Evolutionary conservation across 2,113 vertebrate species (phyloP), one percentile per base, ranked within the genome.

Genomic region (Gopherus evgoodei): DNA sequence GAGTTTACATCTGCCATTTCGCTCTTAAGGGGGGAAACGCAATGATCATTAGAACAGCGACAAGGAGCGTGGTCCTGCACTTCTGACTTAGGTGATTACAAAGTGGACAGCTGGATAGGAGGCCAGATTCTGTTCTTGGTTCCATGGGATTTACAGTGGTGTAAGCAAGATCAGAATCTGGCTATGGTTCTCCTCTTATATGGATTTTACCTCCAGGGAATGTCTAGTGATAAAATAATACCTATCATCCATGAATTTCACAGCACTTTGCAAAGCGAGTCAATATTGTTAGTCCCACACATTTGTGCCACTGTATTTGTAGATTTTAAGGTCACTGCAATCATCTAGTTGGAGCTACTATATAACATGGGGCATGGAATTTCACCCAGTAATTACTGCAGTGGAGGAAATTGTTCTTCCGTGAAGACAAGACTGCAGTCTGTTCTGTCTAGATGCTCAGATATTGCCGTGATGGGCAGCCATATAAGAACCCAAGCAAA

Each of bases 1-100:
- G 89, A 12, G 44, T 54, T 85, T 12, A 52, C 88, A 11, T 90
- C 91, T 13, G 90, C 91, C 94, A 95, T 95, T 9, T 75, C 42
- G 5, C 1, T 38, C 88, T 79, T 38, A 81, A 27, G 21, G 3
- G 1, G 10, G 16, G 24, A 82, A 86, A 90, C 38, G 75, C 0
- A n/a, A 35, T 5, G 35, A 11, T 5, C 8, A 10, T 91, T 53
- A 86, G n/a, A 86, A 81, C 13, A 53, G 31, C 11, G 31, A 19
- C 11, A 5, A 24, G 42, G 29, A 21, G 2, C 10, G 7, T 12
- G 21, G 3, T 12, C 56, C 44, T 47, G 11, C 42, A 8, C 5
- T 62, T 47, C 44, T 79, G 38, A 49, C 79, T 44, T 82, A 65
- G 25, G 57, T n/a, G 69, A 27, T 35, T 56, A 13, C 54, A 82